Base-by-base conservation (phyloP, 2,113 vertebrate genomes). In the Cricetomys ansorgei region DNA sequence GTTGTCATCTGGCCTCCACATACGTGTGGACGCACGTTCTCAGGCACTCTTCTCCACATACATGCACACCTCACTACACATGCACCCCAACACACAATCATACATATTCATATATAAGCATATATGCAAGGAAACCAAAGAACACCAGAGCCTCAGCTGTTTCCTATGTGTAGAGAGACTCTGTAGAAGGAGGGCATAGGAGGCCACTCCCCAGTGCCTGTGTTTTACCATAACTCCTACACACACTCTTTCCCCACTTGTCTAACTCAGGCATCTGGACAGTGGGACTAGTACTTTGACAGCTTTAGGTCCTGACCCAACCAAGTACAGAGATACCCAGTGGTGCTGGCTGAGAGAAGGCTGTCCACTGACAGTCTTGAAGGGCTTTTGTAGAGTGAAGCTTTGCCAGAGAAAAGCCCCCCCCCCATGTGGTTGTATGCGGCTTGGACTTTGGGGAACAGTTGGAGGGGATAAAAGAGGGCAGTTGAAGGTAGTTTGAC, bases 331-430 rank as follows among this genome's bases (percentile, higher is more conserved):
- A 62, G 31, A 6, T 50, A 37, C 43, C 5, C 34, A 3, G n/a
- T 27, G 0, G 2, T 48, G 27, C n/a, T 50, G 50, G 50, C 48
- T 50, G 4, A 21, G 55, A 53, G 53, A 7, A 70, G 37, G 11
- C 55, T 3, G 11, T 55, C 17, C 40, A 4, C 67, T 40, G 34
- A 34, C 50, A 62, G 12, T 55, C 55, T 34, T 59, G 11, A 55
- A 57, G 62, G 70, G 1, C 3, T n/a, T n/a, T n/a, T n/a, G n/a
- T n/a, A n/a, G n/a, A n/a, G n/a, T n/a, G n/a, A n/a, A n/a, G n/a
- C n/a, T n/a, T n/a, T n/a, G n/a, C n/a, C n/a, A n/a, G n/a, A n/a
- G n/a, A n/a, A n/a, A n/a, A n/a, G n/a, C n/a, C n/a, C n/a, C n/a
- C n/a, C n/a, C n/a, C n/a, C n/a, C n/a, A n/a, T n/a, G n/a, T n/a